These are phyloP conservation scores for Dastarcus helophoroides DNA, from an alignment of 2,888 invertebrate species.

Conservation along the genomic window DNA sequence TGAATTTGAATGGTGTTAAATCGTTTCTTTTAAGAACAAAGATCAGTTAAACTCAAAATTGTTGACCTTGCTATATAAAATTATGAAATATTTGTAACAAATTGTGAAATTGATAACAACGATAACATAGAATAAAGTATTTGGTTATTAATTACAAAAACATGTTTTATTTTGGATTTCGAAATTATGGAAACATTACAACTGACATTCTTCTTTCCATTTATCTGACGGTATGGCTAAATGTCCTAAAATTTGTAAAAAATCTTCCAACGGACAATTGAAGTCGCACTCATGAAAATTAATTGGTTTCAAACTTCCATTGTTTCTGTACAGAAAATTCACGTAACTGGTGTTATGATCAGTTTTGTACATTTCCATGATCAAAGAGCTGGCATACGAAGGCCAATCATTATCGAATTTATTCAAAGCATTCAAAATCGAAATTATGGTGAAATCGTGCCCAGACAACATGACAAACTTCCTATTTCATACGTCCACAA, in stretches of 20 bases:
- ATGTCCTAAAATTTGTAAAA: constrained; percentile 46
- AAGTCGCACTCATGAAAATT: constrained; percentile 54
- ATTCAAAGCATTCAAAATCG: constrained; percentile 57
- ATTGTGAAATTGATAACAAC: too few relatives aligned
- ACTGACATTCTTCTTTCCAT: constrained; percentile 62
- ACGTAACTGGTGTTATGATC: constrained; percentile 25
- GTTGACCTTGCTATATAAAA: too few relatives aligned
- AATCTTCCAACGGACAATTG: constrained; percentile 50
- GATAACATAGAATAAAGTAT: too few relatives aligned
- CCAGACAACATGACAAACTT: constrained; percentile 65
- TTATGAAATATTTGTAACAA: too few relatives aligned
- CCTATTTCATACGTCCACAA: constrained; percentile 22
- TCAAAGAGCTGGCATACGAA: constrained; percentile 54
- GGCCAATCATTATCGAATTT: constrained; percentile 61
- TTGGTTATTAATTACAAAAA: too few relatives aligned
- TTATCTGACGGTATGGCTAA: constrained; percentile 43
- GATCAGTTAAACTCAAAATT: too few relatives aligned
- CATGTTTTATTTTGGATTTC: too few relatives aligned
- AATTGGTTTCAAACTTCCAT: constrained; percentile 47
- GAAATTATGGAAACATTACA: too few relatives aligned
- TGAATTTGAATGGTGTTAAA: too few relatives aligned
- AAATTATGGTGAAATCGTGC: constrained; percentile 72
- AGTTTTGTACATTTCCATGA: constrained; percentile 55
- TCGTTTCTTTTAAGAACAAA: too few relatives aligned
- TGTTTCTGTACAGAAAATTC: constrained; percentile 52